Conservation (phyloP, 2,888 invertebrate genomes). For the Folsomia candida region DNA sequence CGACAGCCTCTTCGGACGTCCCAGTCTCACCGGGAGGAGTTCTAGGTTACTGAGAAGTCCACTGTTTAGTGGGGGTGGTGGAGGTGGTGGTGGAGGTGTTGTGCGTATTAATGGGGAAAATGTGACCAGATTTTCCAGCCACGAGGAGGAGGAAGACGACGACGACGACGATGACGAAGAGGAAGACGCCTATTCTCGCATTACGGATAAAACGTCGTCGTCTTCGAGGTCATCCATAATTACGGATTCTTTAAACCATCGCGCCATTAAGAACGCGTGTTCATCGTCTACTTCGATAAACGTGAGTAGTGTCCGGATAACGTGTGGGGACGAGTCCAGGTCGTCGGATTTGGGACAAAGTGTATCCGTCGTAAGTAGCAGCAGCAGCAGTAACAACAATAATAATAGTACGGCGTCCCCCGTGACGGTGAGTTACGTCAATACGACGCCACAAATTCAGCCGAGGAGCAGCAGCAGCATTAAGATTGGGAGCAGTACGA, state of each 20-base stretch:
- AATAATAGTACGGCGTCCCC: neutral
- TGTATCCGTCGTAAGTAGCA: slow-evolving; percentile 19
- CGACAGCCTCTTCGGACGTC: slow-evolving; percentile 71
- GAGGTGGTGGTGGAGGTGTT: slow-evolving; percentile 26
- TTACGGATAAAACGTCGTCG: slow-evolving; percentile 29
- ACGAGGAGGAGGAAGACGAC: slow-evolving; percentile 24
- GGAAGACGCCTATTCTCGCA: slow-evolving; percentile 36
- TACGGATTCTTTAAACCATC: slow-evolving; percentile 46
- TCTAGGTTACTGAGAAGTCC: too few relatives aligned
- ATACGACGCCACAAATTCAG: too few relatives aligned
- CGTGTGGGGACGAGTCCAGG: slow-evolving; percentile 43
- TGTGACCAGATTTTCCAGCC: slow-evolving; percentile 7
- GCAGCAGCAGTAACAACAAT: too few relatives aligned
- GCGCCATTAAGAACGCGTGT: neutral
- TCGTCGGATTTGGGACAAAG: slow-evolving; percentile 25
- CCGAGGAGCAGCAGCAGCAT: neutral
- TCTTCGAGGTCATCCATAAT: slow-evolving; percentile 26
- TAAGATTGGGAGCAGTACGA: neutral
- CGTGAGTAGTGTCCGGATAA: slow-evolving; percentile 46
- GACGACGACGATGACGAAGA: slow-evolving; percentile 21
- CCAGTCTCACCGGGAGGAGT: too few relatives aligned
- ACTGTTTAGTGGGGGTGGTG: slow-evolving; percentile 33
- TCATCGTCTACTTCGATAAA: slow-evolving; percentile 22
- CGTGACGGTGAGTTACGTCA: neutral
- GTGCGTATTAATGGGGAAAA: slow-evolving; percentile 40